These are phyloP conservation scores for Drosophila testacea DNA, from an alignment of 2,888 invertebrate genomes.

Conservation along the genomic window DNA sequence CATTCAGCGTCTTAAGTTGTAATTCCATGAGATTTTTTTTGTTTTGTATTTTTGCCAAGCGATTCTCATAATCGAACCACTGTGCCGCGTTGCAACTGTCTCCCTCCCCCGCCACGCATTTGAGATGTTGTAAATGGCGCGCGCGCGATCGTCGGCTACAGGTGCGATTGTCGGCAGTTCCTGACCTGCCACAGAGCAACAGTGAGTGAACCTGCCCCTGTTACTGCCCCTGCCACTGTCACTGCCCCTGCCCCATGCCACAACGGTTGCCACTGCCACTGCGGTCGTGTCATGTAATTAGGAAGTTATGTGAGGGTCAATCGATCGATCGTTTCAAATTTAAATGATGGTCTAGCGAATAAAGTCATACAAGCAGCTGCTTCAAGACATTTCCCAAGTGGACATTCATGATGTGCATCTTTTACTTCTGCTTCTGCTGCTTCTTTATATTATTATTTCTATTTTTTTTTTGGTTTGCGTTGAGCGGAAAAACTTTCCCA, in stretches of 20 bases:
- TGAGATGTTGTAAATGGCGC: conserved; percentile 48
- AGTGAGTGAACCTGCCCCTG: conserved; percentile 5
- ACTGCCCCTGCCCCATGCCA: conserved; percentile 3
- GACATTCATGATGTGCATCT: conserved; percentile 55
- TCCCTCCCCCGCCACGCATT: conserved; percentile 17
- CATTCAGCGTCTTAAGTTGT: too few relatives aligned
- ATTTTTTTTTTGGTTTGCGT: not conserved
- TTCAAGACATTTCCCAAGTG: conserved; percentile 49
- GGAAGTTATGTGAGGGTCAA: conserved; percentile 66
- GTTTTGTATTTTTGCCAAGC: not conserved
- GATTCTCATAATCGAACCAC: too few relatives aligned
- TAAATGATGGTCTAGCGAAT: conserved; percentile 58
- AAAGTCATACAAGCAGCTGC: conserved; percentile 67
- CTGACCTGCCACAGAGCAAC: conserved; percentile 38
- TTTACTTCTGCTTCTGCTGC: not conserved
- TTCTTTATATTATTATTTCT: not conserved
- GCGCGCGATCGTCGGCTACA: conserved; percentile 48
- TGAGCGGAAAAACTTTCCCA: conserved; percentile 58
- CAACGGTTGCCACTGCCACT: conserved; percentile 30
- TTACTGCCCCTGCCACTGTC: not conserved
- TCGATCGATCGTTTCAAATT: conserved; percentile 49
- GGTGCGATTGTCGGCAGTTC: conserved; percentile 53
- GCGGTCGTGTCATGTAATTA: conserved; percentile 79
- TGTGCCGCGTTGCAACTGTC: not conserved
- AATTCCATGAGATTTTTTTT: not conserved